Percentiles rank a stretch among this genome's conserved stretches.
Conservation (phyloP, 2,888 invertebrate species). For the Amphipoea oculea region DNA sequence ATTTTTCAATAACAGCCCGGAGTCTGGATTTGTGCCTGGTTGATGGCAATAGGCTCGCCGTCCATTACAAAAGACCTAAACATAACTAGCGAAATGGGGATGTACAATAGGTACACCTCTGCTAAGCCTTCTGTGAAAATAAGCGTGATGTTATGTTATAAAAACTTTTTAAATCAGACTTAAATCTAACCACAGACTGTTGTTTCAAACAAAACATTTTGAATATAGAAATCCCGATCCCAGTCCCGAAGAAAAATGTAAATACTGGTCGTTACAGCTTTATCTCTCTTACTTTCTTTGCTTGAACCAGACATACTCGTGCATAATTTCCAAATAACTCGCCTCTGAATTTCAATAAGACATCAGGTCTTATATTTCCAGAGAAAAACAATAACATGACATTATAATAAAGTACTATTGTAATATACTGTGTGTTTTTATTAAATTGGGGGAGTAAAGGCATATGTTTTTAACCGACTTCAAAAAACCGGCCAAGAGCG, state of each 20-base stretch:
- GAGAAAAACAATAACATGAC: conserved; percentile 47
- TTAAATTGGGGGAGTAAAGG: conserved; percentile 22
- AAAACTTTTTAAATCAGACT: not conserved
- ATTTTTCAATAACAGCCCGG: too few species aligned
- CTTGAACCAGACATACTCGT: conserved; percentile 38
- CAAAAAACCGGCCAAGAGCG: too few species aligned
- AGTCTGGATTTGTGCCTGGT: too few species aligned
- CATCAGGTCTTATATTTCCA: conserved; percentile 31
- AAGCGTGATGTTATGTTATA: not conserved
- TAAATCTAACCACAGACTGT: not conserved
- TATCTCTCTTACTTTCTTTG: conserved; percentile 21
- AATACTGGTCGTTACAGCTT: conserved; percentile 41
- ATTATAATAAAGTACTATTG: conserved; percentile 35
- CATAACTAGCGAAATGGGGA: not conserved
- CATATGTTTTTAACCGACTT: not conserved
- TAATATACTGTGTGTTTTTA: conserved; percentile 41
- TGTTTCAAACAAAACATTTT: conserved; percentile 9
- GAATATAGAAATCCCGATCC: conserved; percentile 24
- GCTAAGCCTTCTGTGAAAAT: not conserved
- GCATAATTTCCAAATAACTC: conserved; percentile 52
- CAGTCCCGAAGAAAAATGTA: conserved; percentile 34
- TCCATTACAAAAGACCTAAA: not conserved
- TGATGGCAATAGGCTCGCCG: not conserved
- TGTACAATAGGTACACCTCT: not conserved
- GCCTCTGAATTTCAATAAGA: conserved; percentile 51